phyloP scores from a whole-genome alignment of 2,888 invertebrate genomes.

The Apotomis turbidana region DNA sequence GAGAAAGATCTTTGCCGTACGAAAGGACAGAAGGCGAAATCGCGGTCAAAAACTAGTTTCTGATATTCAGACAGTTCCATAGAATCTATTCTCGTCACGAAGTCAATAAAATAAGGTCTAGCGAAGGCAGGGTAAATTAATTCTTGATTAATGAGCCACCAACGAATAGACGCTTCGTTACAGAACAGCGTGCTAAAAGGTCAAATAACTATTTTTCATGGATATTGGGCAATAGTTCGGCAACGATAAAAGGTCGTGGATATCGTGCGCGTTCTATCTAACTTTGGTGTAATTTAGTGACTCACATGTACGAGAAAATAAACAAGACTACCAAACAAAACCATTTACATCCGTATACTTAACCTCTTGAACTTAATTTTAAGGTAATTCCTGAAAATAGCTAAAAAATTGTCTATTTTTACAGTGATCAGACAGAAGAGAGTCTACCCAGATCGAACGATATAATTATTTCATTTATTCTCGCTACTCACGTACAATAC shows the following conservation, averaged over 20 bases:
- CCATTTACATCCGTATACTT: too few relatives aligned
- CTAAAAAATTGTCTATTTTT: too few relatives aligned
- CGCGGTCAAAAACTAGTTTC: not conserved
- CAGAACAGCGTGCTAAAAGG: constrained; percentile 22
- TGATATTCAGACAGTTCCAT: not conserved
- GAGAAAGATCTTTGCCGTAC: not conserved
- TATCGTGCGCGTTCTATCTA: too few relatives aligned
- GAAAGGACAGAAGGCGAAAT: not conserved
- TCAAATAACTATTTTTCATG: constrained; percentile 34
- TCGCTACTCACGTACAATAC: too few relatives aligned
- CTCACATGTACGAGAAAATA: too few relatives aligned
- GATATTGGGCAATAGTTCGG: constrained; percentile 23
- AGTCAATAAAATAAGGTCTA: constrained; percentile 28
- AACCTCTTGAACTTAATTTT: too few relatives aligned
- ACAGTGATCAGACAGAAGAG: too few relatives aligned
- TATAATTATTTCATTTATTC: too few relatives aligned
- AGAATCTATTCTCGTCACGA: not conserved
- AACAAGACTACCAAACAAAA: too few relatives aligned
- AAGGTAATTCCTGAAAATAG: too few relatives aligned
- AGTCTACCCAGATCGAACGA: too few relatives aligned
- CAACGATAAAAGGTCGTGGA: constrained; percentile 5
- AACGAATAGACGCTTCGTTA: constrained; percentile 13
- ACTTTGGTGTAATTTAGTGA: too few relatives aligned
- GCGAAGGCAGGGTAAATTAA: constrained; percentile 24
- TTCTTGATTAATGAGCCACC: constrained; percentile 20